Conservation (phyloP, 1,140 invertebrate genomes). For the Drosophila pectinifera region DNA sequence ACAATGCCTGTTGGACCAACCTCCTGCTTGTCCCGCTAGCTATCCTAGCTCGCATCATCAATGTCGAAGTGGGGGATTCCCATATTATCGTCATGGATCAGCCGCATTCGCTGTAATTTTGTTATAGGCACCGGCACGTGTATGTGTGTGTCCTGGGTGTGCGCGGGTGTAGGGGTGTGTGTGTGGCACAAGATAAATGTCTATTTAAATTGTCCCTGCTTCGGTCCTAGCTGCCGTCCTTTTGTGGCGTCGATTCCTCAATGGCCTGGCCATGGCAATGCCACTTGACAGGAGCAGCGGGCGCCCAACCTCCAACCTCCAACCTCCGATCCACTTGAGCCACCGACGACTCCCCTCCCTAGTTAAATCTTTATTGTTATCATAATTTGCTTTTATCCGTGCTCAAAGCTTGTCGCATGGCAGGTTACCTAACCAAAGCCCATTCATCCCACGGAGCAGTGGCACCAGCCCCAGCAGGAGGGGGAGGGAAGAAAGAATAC, state of each 20-base stretch:
- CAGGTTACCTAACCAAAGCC: conserved; percentile 55
- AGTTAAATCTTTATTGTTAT: conserved; percentile 84
- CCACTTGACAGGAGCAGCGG: conserved; percentile 41
- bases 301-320: conserved; percentile 8
- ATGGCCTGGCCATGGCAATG: conserved; percentile 46
- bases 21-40: background rate
- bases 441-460: conserved; percentile 17
- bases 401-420: conserved; percentile 72
- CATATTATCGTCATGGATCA: conserved; percentile 71
- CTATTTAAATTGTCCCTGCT: conserved; percentile 81
- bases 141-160: conserved; percentile 31
- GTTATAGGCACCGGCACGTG: conserved; percentile 68
- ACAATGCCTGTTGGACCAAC: conserved; percentile 10
- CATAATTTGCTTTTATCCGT: conserved; percentile 83
- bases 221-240: conserved; percentile 46
- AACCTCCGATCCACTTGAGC: conserved; percentile 18
- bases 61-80: conserved; percentile 36
- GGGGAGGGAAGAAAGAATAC: conserved; percentile 6
- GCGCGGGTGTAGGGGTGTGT: conserved; percentile 16
- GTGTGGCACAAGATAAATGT: conserved; percentile 78
- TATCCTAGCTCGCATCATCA: conserved; percentile 58
- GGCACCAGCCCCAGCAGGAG: too few relatives aligned
- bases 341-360: conserved; percentile 37
- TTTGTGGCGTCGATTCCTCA: conserved; percentile 55
- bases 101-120: conserved; percentile 74